These are phyloP conservation scores for Tetramorium simillimum DNA, from an alignment of 1,140 invertebrate species.

Conservation along the genomic window DNA sequence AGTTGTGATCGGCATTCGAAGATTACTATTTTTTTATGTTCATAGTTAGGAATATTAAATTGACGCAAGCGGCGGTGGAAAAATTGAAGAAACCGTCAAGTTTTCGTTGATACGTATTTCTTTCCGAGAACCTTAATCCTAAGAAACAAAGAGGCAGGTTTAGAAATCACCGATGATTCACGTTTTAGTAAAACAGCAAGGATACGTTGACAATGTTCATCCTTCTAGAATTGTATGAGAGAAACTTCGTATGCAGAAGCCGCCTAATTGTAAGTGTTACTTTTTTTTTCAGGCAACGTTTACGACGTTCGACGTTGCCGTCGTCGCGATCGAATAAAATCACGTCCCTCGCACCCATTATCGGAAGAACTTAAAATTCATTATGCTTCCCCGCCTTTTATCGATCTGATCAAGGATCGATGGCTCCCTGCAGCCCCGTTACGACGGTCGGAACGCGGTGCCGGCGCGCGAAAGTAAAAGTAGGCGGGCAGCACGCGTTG, in stretches of 20 bases:
- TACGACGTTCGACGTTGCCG: background rate
- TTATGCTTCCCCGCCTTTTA: slow-evolving; percentile 5
- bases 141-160: background rate
- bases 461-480: slow-evolving; percentile 78
- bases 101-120: background rate
- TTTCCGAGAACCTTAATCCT: background rate
- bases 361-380: slow-evolving; percentile 54
- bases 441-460: slow-evolving; percentile 60
- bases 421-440: slow-evolving; percentile 45
- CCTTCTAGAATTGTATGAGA: background rate
- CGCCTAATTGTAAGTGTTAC: background rate
- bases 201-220: background rate
- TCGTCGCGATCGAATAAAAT: slow-evolving; percentile 16
- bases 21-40: background rate
- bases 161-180: background rate
- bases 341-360: slow-evolving; percentile 25
- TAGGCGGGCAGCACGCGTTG: slow-evolving; percentile 76
- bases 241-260: background rate
- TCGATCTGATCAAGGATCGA: slow-evolving; percentile 36
- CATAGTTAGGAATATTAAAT: background rate
- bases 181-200: background rate
- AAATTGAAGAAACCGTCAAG: background rate
- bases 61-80: background rate
- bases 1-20: slow-evolving; percentile 8
- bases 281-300: slow-evolving; percentile 1